A percentile compares a stretch with the other conserved stretches of the same genome.
These are phyloP conservation scores for Lanius ludovicianus DNA, from an alignment of 2,113 vertebrate genomes.

Conservation along the genomic window DNA sequence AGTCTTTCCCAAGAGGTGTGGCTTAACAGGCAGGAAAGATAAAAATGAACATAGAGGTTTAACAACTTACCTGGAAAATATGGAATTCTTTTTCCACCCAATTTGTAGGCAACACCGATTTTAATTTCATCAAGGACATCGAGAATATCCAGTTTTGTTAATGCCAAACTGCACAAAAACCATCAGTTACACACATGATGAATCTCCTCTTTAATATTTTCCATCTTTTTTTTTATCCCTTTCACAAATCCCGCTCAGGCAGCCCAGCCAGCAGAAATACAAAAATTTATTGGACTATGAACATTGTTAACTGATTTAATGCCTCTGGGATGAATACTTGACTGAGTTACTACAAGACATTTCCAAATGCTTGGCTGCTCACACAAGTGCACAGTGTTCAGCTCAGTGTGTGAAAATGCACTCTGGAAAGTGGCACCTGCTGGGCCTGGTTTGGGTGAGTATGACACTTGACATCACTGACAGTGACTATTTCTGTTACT, in stretches of 20 bases:
- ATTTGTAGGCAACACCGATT: constrained; percentile 91
- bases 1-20: neutral
- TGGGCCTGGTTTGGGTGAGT: neutral
- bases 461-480: neutral
- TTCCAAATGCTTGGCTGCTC: neutral
- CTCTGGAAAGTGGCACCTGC: neutral
- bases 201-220: neutral
- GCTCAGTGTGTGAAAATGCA: neutral
- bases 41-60: neutral
- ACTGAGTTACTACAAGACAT: neutral
- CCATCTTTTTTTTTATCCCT: neutral
- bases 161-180: constrained; percentile 83
- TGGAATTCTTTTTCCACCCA: constrained; percentile 92
- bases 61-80: constrained; percentile 89
- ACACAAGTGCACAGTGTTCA: neutral
- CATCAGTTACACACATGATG: neutral
- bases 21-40: neutral
- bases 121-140: constrained; percentile 94
- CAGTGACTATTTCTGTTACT: neutral
- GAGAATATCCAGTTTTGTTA: constrained; percentile 97
- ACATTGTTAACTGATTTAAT: neutral
- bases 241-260: neutral
- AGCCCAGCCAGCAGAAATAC: neutral
- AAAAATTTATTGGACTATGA: neutral
- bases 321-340: neutral